These are phyloP conservation scores for Spialia ferax DNA, from an alignment of 2,888 invertebrate genomes.

Conservation along the genomic window DNA sequence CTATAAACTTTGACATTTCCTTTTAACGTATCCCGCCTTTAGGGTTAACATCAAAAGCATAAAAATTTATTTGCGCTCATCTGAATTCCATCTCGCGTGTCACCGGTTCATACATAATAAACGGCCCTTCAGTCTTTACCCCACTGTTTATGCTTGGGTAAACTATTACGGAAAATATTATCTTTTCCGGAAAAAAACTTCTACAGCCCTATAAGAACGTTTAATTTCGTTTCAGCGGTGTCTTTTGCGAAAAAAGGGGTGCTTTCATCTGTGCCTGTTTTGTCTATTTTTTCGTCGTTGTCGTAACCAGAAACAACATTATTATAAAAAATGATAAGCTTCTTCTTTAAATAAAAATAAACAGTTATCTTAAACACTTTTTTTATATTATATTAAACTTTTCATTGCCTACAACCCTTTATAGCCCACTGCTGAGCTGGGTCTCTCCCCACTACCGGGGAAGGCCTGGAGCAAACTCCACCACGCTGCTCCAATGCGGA, in stretches of 20 bases:
- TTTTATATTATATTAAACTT: too few relatives aligned
- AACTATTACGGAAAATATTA: constrained; percentile 41
- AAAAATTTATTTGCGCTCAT: constrained; percentile 75
- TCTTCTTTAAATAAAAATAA: too few relatives aligned
- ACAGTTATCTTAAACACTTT: too few relatives aligned
- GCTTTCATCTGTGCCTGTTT: background rate
- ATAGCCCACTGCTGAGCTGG: too few relatives aligned
- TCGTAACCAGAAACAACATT: background rate
- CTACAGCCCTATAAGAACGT: constrained; percentile 26
- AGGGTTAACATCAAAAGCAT: constrained; percentile 72
- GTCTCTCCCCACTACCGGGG: too few relatives aligned
- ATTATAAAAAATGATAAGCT: too few relatives aligned
- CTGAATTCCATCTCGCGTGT: constrained; percentile 75
- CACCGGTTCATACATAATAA: constrained; percentile 76
- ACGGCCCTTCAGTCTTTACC: constrained; percentile 49
- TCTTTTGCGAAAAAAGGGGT: background rate
- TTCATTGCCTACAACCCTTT: too few relatives aligned
- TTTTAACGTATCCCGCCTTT: constrained; percentile 50
- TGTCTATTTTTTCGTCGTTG: background rate
- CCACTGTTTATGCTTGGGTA: constrained; percentile 42
- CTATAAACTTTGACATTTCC: constrained; percentile 45
- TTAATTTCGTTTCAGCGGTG: constrained; percentile 6
- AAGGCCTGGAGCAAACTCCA: too few relatives aligned
- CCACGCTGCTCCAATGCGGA: too few relatives aligned
- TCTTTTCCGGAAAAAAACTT: constrained; percentile 33